Conservation (phyloP, 1,140 invertebrate genomes). For the Drosophila ananassae region DNA sequence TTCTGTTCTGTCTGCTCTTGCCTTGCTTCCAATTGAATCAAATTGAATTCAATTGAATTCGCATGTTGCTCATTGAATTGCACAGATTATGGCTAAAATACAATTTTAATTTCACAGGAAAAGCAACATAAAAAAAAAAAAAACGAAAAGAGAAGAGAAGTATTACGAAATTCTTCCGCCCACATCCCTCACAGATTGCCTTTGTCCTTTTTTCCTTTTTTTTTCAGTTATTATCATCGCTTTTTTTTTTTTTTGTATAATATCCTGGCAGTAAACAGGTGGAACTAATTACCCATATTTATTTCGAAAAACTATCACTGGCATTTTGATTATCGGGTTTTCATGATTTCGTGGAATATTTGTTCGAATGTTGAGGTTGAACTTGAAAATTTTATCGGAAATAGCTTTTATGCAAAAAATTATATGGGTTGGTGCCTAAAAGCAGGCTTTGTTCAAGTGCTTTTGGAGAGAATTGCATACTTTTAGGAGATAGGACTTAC, state of each 20-base stretch:
- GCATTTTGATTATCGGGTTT: not conserved
- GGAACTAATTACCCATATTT: conserved; percentile 4
- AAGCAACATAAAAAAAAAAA: conserved; percentile 3
- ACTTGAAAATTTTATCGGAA: no score
- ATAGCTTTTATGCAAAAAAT: no score
- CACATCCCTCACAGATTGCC: not conserved
- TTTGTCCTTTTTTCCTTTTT: not conserved
- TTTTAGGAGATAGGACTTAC: no score
- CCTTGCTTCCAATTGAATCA: conserved; percentile 65
- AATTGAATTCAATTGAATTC: conserved; percentile 78
- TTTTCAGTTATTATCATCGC: no score
- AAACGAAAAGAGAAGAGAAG: not conserved
- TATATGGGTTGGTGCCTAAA: no score
- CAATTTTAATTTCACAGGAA: conserved; percentile 72
- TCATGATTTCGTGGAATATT: no score
- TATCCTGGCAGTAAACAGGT: not conserved
- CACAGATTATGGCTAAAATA: conserved; percentile 76
- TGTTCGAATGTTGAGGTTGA: no score
- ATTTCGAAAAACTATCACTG: not conserved
- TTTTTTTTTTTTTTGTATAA: not conserved
- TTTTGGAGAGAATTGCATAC: no score
- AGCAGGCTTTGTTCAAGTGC: no score
- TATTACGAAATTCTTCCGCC: conserved; percentile 4
- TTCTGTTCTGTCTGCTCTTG: conserved; percentile 25
- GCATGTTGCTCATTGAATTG: conserved; percentile 75